Evolutionary conservation across 2,113 vertebrate genomes (phyloP), one percentile per base, ranked within the genome.

Genomic region (Macquaria ambigua): DNA sequence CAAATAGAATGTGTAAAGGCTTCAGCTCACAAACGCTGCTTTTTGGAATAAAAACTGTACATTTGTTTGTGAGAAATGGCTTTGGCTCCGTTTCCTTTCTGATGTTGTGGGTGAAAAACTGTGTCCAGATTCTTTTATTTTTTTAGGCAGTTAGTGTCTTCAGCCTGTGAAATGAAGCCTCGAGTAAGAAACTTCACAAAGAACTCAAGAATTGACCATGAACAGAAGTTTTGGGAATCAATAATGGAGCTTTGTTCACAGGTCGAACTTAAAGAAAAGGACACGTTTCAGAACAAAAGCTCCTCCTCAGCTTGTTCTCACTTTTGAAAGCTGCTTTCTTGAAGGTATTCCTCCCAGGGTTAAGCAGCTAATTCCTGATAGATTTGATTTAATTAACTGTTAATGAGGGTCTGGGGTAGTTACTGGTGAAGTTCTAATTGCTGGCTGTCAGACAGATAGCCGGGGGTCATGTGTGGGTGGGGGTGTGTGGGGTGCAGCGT

Each of bases 351-450:
- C 86, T 88, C 63, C 28, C 73, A 85, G 76, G 81, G 78, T 91
- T 83, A 74, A 77, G 83, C 39, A 11, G 59, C 71, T 77, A 92
- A 95, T 94, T 94, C 94, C 94, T 93, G 79, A 93, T 91, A 94
- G 94, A 80, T 72, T 88, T 88, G 87, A 94, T 93, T 94, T 90
- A 95, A 96, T 95, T 94, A 95, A 94, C 91, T 92, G 89, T 82
- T 96, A 95, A 96, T 95, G 93, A 95, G 89, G 90, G 89, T 94
- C 86, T 93, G 70, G 92, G 93, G 95, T 94, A 95, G 89, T 95
- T 95, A 95, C 93, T 94, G 95, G 87, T 95, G 79, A 94, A 91
- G 85, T 91, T 84, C 85, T 92, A 94, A 95, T 96, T 95, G 92
- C 88, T 82, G 86, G 83, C 93, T 93, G 92, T 93, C 91, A 94